Percentiles rank a stretch among this genome's conserved stretches.
Conservation (phyloP, 2,797 vertebrate genomes). For the Trachops cirrhosus region DNA sequence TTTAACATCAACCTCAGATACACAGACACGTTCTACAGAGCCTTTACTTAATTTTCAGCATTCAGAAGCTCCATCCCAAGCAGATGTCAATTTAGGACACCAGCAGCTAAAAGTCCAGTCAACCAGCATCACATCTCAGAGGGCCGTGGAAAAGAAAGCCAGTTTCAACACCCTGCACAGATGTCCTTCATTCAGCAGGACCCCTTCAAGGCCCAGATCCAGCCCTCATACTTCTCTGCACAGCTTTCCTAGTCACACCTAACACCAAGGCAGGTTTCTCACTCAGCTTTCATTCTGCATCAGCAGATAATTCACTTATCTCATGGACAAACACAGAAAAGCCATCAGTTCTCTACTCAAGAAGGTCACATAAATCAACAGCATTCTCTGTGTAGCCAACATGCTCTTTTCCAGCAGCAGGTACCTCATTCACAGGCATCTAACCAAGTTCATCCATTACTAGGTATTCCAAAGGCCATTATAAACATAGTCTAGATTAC, state of each 20-base stretch:
- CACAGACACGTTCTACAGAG: not conserved
- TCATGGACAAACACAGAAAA: conserved; percentile 13
- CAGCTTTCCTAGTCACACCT: not conserved
- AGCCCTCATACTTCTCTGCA: not conserved
- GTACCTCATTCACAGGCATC: conserved; percentile 3
- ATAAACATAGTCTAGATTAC: not conserved
- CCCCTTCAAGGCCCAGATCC: not conserved
- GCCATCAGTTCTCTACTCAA: not conserved
- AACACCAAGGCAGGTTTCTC: conserved; percentile 1
- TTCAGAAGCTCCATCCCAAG: conserved; percentile 24
- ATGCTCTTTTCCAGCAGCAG: not conserved
- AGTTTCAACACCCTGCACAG: not conserved
- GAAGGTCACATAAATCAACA: conserved; percentile 34
- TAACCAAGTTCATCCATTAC: conserved; percentile 19
- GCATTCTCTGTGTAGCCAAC: conserved; percentile 31
- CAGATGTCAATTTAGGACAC: conserved; percentile 10
- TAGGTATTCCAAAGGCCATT: conserved; percentile 29
- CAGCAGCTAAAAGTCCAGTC: conserved; percentile 16
- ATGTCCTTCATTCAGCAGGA: not conserved
- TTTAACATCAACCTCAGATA: not conserved
- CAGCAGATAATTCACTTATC: conserved; percentile 33
- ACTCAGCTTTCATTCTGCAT: conserved; percentile 14
- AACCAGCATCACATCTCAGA: not conserved
- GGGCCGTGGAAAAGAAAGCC: not conserved
- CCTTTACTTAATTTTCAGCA: conserved; percentile 32